Percentiles rank a stretch among this genome's conserved stretches.
These are phyloP conservation scores for Trachymyrmex cornetzi DNA, from an alignment of 1,140 invertebrate species.

Conservation along the genomic window DNA sequence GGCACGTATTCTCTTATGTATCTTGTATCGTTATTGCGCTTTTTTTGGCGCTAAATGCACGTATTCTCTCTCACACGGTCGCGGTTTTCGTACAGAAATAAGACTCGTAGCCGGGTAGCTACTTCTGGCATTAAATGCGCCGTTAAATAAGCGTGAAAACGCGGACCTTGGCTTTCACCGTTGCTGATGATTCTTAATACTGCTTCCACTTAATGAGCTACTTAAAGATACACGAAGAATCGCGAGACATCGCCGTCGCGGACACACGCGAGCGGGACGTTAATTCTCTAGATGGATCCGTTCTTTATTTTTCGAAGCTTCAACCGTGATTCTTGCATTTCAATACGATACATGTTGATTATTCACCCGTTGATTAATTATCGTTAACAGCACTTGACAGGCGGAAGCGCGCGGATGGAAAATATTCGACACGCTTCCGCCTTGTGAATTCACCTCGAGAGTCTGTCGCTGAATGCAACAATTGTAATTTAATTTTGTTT, in stretches of 20 bases:
- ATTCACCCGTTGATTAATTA: conserved; percentile 45
- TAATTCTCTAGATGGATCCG: conserved; percentile 57
- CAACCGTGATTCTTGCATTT: conserved; percentile 69
- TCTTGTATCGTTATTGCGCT: not conserved
- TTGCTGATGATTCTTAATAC: conserved; percentile 15
- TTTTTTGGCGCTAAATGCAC: conserved; percentile 18
- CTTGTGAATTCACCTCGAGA: conserved; percentile 50
- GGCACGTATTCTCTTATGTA: conserved; percentile 12
- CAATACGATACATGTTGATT: conserved; percentile 46
- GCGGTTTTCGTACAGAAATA: conserved; percentile 12
- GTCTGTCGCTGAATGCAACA: conserved; percentile 6
- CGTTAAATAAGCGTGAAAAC: not conserved
- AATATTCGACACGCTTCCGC: not conserved
- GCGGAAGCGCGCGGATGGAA: not conserved
- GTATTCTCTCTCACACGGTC: not conserved
- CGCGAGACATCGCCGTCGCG: conserved; percentile 17
- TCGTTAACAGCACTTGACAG: conserved; percentile 39
- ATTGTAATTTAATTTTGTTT: conserved; percentile 2
- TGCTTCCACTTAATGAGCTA: conserved; percentile 40
- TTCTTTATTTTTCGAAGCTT: conserved; percentile 75
- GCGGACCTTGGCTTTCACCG: not conserved
- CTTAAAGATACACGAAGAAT: conserved; percentile 61
- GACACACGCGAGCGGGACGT: conserved; percentile 23
- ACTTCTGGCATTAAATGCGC: conserved; percentile 8
- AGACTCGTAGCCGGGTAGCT: conserved; percentile 1